Evolutionary conservation across 2,888 invertebrate genomes (phyloP).

Genomic region (Epistrophella euchroma): DNA sequence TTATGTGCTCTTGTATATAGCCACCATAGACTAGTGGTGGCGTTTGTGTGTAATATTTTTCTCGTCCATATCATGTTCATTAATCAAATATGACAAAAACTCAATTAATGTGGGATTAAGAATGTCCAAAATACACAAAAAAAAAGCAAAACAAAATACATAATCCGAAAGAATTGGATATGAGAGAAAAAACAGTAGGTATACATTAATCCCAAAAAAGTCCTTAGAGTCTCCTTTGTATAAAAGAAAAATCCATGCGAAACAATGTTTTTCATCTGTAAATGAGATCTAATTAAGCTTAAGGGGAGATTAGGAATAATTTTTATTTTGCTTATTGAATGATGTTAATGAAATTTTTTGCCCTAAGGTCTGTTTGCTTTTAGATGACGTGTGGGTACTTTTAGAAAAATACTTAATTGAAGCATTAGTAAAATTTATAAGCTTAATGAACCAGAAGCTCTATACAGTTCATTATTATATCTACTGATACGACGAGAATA

Average conservation of each 20-base stretch:
- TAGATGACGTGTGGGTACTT: neutral
- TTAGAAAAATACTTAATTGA: neutral
- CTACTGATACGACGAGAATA: no score
- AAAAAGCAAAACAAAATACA: conserved; percentile 21
- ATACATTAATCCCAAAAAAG: conserved; percentile 2
- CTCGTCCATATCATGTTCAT: conserved; percentile 15
- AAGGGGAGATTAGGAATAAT: conserved; percentile 15
- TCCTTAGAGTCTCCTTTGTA: conserved; percentile 4
- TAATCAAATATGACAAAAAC: conserved; percentile 59
- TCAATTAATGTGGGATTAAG: conserved; percentile 43
- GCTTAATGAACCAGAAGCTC: neutral
- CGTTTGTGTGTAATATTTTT: neutral
- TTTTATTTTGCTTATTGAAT: conserved; percentile 8
- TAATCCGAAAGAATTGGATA: conserved; percentile 11
- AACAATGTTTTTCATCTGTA: conserved; percentile 33
- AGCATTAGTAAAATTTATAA: neutral
- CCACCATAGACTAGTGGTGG: neutral
- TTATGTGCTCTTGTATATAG: neutral
- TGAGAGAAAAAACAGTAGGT: neutral
- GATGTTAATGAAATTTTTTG: conserved; percentile 24
- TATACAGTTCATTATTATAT: no score
- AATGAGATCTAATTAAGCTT: conserved; percentile 42
- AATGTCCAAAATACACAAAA: conserved; percentile 27
- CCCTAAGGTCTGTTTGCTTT: neutral
- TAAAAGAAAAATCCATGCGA: neutral